These are phyloP conservation scores for Ectemnius lituratus DNA, from an alignment of 2,888 invertebrate genomes.

Conservation along the genomic window DNA sequence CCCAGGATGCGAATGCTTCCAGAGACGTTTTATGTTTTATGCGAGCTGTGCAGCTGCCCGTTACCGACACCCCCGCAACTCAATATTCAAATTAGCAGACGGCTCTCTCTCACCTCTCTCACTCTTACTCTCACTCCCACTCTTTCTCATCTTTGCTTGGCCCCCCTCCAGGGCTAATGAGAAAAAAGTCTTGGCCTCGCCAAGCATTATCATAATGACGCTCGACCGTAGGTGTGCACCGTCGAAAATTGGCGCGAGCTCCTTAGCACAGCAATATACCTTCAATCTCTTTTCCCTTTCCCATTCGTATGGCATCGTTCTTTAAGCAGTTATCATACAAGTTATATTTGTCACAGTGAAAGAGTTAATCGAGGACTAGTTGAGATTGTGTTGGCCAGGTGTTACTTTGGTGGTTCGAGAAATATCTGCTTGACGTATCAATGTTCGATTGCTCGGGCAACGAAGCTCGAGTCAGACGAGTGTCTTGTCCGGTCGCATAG, in stretches of 20 bases:
- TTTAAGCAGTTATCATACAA: no score
- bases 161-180: constrained; percentile 53
- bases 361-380: no score
- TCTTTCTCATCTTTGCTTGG: constrained; percentile 42
- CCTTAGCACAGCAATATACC: not conserved
- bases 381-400: no score
- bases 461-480: not conserved
- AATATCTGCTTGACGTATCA: not conserved
- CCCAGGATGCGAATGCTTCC: constrained; percentile 62
- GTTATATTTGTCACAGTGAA: no score
- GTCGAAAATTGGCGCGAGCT: constrained; percentile 9
- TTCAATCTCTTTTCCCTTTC: not conserved
- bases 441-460: not conserved
- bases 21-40: constrained; percentile 74
- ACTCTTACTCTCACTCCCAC: constrained; percentile 43
- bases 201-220: constrained; percentile 64
- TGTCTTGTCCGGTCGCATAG: not conserved
- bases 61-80: constrained; percentile 76
- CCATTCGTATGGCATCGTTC: not conserved
- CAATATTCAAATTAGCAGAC: constrained; percentile 76
- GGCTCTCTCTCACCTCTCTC: constrained; percentile 49
- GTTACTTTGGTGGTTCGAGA: no score
- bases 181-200: constrained; percentile 58
- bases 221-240: constrained; percentile 48
- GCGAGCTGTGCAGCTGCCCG: constrained; percentile 73